Base-by-base conservation (phyloP, 2,113 vertebrate species). In the Trematocara stigmaticum region DNA sequence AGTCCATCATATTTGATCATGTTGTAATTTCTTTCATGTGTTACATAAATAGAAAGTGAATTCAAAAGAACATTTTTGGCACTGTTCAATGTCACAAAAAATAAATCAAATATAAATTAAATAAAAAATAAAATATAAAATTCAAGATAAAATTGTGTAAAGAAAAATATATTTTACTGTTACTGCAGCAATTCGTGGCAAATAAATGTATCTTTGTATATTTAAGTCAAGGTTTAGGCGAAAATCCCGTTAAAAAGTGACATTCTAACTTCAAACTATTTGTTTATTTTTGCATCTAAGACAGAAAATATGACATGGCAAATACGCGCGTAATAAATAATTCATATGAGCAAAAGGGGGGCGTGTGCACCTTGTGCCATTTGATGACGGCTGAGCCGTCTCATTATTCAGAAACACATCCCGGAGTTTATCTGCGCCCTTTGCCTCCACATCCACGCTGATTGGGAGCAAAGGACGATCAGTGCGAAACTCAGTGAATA, bases 301-400 rank as follows among this genome's bases (percentile, higher is more conserved):
- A 52, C 56, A 45, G 34, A 81, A 13, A 78, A 78, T 23, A 87
- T 85, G 29, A 88, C 20, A 6, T 3, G 35, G 35, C 76, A 29
- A 59, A 86, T 76, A 87, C 78, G 66, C 11, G 2, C 29, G 10
- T 31, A 51, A 87, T 94, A 26, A 93, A 95, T 95, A 91, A 94
- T 94, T 91, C 12, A 93, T 84, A 61, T 78, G 20, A 57, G 91
- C 84, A 90, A 92, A 91, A 84, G 71, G 89, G 12, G 51, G 69
- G 34, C 55, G 83, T 71, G 91, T 88, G 90, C 91, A 91, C 92
- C 88, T 88, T 92, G 80, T 91, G 82, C 91, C 84, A 81, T 87
- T 89, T 78, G 88, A 78, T 84, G 66, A 88, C 51, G 45, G 45
- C 86, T 79, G 64, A 87, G 16, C 84, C 76, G 64, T 79, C 80